Evolutionary conservation across 2,888 invertebrate genomes (phyloP).

Genomic region (Glyphotaelius pellucidus): DNA sequence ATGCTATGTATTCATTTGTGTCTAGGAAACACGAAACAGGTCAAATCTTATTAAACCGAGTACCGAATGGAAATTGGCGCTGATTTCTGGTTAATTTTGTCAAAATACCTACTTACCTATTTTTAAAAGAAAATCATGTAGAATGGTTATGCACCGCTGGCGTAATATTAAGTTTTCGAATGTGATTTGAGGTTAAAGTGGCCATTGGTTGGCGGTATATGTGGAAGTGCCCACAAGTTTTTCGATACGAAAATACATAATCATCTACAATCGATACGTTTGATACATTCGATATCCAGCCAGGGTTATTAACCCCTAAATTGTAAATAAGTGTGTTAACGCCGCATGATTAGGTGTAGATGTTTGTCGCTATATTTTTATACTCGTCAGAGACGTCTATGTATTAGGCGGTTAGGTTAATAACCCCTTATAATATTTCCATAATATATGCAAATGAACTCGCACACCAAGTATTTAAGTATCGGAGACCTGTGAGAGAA

Average conservation of each 20-base stretch:
- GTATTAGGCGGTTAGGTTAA: not conserved
- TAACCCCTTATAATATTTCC: constrained; percentile 26
- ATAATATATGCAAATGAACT: constrained; percentile 37
- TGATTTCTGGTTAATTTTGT: not conserved
- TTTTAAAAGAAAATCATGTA: too few relatives aligned
- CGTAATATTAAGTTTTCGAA: not conserved
- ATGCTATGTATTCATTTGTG: too few relatives aligned
- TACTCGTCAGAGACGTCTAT: not conserved
- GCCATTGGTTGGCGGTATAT: not conserved
- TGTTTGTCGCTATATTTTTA: constrained; percentile 15
- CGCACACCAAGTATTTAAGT: not conserved
- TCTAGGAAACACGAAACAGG: too few relatives aligned
- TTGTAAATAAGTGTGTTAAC: constrained; percentile 21
- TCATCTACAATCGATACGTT: constrained; percentile 20
- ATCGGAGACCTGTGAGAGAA: constrained; percentile 12
- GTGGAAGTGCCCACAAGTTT: not conserved
- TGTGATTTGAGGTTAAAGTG: not conserved
- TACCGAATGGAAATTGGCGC: too few relatives aligned
- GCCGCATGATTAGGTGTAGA: constrained; percentile 9
- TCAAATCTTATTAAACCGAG: too few relatives aligned
- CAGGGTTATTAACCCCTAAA: not conserved
- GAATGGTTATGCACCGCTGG: not conserved
- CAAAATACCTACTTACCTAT: not conserved
- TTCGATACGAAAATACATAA: not conserved
- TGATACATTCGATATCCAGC: not conserved